Conservation (phyloP, 64 coral and sea anemone species). For the Acropora tenuis region DNA sequence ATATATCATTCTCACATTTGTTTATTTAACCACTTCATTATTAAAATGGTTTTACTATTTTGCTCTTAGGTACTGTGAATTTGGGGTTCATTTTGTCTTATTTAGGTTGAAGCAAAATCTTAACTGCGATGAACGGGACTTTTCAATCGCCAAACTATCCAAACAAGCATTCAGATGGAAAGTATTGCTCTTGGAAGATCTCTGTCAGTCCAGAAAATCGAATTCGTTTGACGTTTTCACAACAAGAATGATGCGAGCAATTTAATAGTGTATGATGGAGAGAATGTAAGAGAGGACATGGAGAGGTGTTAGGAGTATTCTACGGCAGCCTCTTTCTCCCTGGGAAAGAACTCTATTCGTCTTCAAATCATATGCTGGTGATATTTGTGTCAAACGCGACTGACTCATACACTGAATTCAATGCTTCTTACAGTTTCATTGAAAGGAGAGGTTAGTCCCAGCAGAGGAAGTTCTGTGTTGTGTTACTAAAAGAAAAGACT, state of each 20-base stretch:
- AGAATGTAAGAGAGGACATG: background rate
- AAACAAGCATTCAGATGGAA: conserved; percentile 50
- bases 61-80: too few relatives aligned
- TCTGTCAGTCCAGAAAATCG: background rate
- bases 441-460: background rate
- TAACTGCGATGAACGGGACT: conserved; percentile 32
- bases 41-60: background rate
- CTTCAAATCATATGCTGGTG: too few relatives aligned
- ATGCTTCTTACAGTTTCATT: too few relatives aligned
- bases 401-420: conserved; percentile 21
- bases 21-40: too few relatives aligned
- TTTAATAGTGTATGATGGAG: conserved; percentile 48
- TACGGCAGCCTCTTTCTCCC: conserved; percentile 33
- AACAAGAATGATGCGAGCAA: conserved; percentile 5
- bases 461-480: background rate
- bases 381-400: too few relatives aligned
- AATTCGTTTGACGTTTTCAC: conserved; percentile 43
- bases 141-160: conserved; percentile 81
- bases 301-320: background rate
- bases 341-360: background rate
- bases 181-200: conserved; percentile 82
- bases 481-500: too few relatives aligned
- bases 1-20: too few relatives aligned
- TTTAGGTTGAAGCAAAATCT: conserved; percentile 72
- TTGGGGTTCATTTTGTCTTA: background rate